Evolutionary conservation across 1,140 invertebrate genomes (phyloP), one percentile per base, ranked within the genome.

Genomic region (Drosophila seguyi): DNA sequence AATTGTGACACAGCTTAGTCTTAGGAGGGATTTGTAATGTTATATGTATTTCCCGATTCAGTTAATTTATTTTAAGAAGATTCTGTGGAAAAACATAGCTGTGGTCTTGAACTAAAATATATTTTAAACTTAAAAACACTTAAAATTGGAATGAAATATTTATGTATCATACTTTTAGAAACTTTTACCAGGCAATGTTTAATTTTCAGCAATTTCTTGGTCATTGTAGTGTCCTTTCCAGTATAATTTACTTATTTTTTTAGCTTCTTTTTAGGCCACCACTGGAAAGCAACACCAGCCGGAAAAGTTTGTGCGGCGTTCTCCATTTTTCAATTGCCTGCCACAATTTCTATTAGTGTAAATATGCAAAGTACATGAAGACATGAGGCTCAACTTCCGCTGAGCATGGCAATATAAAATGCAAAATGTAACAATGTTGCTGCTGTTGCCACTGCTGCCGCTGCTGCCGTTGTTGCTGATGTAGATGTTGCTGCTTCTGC

Each of bases 311-410:
- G 67, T 63, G 66, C 72, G 81, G 55, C 62, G 39, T 39, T 57
- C 76, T 78, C 76, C 76, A 53, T 69, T 83, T 88, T 87, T 88
- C 84, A 88, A 88, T 88, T 88, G 85, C 68, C 81, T 85, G 81
- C 81, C 81, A 75, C 85, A 90, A 85, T 90, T 90, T 90, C 85
- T 90, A 90, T 90, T 90, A 90, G 85, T 90, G 85, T 90, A 90
- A 90, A 90, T 90, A 90, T 90, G 85, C 86, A 90, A 90, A 90
- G 81, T 90, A 90, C 85, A 90, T 86, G 86, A 90, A 90, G 86
- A 90, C 86, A 90, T 90, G 85, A 85, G 85, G 86, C 81, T 90
- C 78, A 75, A 88, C 81, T 84, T 90, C 81, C 84, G 66, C 81
- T 87, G 74, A 78, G 82, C 81, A 85, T 85, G 80, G 79, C 79